Evolutionary conservation across 2,113 vertebrate genomes (phyloP), one percentile per base, ranked within the genome.

Genomic region (Procapra przewalskii): DNA sequence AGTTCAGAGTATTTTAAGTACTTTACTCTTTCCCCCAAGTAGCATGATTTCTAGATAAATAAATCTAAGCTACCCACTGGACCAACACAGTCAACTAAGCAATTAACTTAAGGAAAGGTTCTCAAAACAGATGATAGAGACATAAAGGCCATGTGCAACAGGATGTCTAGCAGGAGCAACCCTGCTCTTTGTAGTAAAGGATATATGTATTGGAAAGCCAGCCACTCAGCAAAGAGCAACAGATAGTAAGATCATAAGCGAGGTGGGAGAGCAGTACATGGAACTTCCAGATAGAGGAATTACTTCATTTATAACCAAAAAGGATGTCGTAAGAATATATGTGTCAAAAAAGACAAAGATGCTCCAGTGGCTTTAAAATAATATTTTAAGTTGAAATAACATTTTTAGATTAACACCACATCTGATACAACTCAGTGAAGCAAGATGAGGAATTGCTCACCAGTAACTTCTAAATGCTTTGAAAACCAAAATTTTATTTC

Each of bases 221-320:
- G 98, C 90, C 95, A 98, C 96, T 98, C 93, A 92, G 83, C 43
- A 97, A 97, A 98, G 48, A 98, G 94, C 83, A 96, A 95, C 50
- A 98, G 93, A 96, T 75, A 98, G 92, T 97, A 98, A 97, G 45
- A 98, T 89, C 97, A 84, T 91, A 75, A 98, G 88, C 33, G 40
- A 97, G 97, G 98, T 95, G 97, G 97, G 87, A 98, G 95, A 97
- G 97, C 93, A 95, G 89, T 91, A 94, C 94, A 97, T 94, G 97
- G 96, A 98, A 97, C 81, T 95, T 96, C 36, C 92, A 91, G 54
- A 98, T 92, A 84, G 67, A 98, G 67, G 36, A 97, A 98, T 98
- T 94, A 98, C 95, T 98, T 97, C 97, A 77, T 96, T 97, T 90
- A 93, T 96, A 98, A 98, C 90, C 91, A 98, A 97, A 90, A 98